Conservation (phyloP, 2,797 vertebrate species). For the Euthynnus affinis region DNA sequence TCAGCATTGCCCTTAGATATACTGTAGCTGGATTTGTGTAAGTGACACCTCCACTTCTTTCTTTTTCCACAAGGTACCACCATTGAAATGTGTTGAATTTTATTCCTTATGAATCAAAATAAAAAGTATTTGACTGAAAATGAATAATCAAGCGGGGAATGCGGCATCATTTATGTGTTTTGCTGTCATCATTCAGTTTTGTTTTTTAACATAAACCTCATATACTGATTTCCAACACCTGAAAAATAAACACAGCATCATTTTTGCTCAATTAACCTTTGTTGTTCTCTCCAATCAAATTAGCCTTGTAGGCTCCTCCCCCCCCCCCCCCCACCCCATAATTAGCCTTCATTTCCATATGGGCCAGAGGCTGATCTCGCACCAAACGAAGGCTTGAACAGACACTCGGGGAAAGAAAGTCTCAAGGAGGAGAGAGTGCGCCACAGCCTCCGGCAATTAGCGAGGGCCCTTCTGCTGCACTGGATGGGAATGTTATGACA, state of each 20-base stretch:
- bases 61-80: conserved; percentile 4
- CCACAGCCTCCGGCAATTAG: conserved; percentile 56
- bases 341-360: conserved; percentile 65
- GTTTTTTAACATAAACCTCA: conserved; percentile 4
- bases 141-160: not conserved
- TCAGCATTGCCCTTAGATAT: conserved; percentile 25
- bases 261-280: conserved; percentile 68
- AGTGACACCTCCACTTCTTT: conserved; percentile 36
- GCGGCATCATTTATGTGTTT: not conserved
- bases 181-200: not conserved
- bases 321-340: conserved; percentile 36
- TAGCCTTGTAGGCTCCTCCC: conserved; percentile 37
- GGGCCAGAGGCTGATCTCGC: conserved; percentile 48
- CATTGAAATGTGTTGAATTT: conserved; percentile 18
- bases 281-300: conserved; percentile 49
- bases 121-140: conserved; percentile 5
- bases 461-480: conserved; percentile 47
- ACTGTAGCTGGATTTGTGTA: conserved; percentile 16
- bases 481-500: conserved; percentile 68
- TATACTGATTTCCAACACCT: not conserved
- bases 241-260: conserved; percentile 26
- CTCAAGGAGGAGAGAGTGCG: conserved; percentile 44
- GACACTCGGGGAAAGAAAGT: conserved; percentile 46
- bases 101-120: conserved; percentile 4
- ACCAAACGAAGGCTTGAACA: conserved; percentile 29